Conservation (phyloP, 2,888 invertebrate species). For the Heliconius aoede region DNA sequence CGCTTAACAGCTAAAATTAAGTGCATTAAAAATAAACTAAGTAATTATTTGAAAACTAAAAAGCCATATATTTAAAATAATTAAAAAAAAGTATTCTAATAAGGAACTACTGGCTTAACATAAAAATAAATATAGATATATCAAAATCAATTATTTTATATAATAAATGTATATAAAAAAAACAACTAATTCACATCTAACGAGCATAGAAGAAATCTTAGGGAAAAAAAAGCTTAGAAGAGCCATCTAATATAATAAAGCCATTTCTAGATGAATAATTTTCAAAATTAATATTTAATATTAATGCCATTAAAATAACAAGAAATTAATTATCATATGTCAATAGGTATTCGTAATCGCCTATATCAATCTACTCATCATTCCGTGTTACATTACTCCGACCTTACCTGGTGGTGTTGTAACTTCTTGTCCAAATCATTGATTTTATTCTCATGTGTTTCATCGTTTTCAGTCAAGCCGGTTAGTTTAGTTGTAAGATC, state of each 20-base stretch:
- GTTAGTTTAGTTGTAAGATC: slow-evolving; percentile 83
- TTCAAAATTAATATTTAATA: not conserved
- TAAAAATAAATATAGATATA: slow-evolving; percentile 22
- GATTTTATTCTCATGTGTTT: slow-evolving; percentile 80
- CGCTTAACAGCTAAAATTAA: slow-evolving; percentile 10
- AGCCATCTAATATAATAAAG: slow-evolving; percentile 24
- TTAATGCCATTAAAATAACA: not conserved
- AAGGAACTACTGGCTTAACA: slow-evolving; percentile 20
- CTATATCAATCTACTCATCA: slow-evolving; percentile 5
- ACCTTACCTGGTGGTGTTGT: slow-evolving; percentile 86
- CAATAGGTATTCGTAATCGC: slow-evolving; percentile 14
- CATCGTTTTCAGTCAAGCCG: slow-evolving; percentile 59
- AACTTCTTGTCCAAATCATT: slow-evolving; percentile 86
- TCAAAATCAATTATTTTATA: slow-evolving; percentile 2
- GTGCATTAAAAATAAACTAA: slow-evolving; percentile 5
- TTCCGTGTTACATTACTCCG: slow-evolving; percentile 28
- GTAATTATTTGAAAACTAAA: not conserved
- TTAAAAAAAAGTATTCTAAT: not conserved
- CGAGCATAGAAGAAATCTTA: too few species aligned
- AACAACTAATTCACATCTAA: slow-evolving; percentile 11
- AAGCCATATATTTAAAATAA: not conserved
- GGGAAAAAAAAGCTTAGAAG: not conserved
- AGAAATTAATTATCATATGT: not conserved
- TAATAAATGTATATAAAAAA: slow-evolving; percentile 17
- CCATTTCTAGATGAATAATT: not conserved